Conservation (phyloP, 2,888 invertebrate species). For the Leistus spinibarbis region DNA sequence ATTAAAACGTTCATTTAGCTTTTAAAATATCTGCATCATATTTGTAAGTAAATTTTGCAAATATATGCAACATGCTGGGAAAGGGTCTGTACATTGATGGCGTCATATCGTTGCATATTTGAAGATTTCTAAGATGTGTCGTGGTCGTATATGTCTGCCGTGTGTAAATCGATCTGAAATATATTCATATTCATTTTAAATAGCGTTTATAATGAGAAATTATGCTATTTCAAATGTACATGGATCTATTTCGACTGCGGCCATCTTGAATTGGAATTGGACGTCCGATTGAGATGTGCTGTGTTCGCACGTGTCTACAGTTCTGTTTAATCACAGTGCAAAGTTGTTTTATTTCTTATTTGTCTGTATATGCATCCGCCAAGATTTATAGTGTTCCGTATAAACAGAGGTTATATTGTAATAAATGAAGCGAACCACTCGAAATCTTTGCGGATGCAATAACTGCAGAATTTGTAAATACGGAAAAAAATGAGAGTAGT, state of each 20-base stretch:
- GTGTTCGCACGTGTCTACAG: neutral
- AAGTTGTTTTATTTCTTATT: constrained; percentile 27
- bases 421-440: constrained; percentile 13
- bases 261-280: neutral
- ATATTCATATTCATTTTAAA: neutral
- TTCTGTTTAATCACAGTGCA: constrained; percentile 30
- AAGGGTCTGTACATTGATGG: no score
- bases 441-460: neutral
- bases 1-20: no score
- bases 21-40: no score
- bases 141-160: no score
- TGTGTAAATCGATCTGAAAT: neutral
- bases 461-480: constrained; percentile 25
- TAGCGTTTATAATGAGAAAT: neutral
- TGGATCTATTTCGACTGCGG: neutral
- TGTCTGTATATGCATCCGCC: neutral
- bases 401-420: neutral
- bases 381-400: neutral
- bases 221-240: neutral
- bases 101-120: no score
- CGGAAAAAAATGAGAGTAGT: constrained; percentile 34
- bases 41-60: no score
- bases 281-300: neutral
- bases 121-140: no score
- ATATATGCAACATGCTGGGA: no score